Conservation (phyloP, 2,888 invertebrate genomes). For the Caenorhabditis sp. region DNA sequence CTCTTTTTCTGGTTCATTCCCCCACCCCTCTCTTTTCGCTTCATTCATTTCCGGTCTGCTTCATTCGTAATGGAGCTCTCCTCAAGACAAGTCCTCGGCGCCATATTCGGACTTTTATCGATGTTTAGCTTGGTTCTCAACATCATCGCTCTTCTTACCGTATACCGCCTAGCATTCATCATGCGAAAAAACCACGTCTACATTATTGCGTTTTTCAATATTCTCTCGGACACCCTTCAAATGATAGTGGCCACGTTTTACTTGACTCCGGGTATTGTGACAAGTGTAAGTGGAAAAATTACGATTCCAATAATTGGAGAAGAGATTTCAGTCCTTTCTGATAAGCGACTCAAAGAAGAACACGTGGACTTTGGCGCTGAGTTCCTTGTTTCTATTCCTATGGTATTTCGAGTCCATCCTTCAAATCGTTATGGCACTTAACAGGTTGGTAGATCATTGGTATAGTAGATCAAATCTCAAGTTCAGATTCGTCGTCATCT, state of each 20-base stretch:
- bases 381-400: constrained; percentile 59
- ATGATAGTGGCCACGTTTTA: constrained; percentile 57
- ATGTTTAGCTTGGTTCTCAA: constrained; percentile 33
- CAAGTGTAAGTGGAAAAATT: constrained; percentile 33
- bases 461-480: neutral
- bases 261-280: constrained; percentile 55
- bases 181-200: constrained; percentile 56
- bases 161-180: constrained; percentile 46
- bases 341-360: constrained; percentile 21
- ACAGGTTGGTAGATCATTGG: constrained; percentile 39
- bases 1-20: neutral
- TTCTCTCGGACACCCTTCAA: constrained; percentile 59
- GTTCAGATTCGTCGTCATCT: constrained; percentile 63
- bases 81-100: constrained; percentile 25
- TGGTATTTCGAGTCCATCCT: constrained; percentile 67
- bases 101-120: constrained; percentile 41
- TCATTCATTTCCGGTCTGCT: neutral
- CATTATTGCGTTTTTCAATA: constrained; percentile 64
- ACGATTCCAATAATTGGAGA: neutral
- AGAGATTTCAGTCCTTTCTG: constrained; percentile 30
- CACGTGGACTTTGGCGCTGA: constrained; percentile 33
- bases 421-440: constrained; percentile 65
- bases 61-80: neutral
- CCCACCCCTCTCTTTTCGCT: neutral
- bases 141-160: constrained; percentile 44